A percentile compares a stretch with the other conserved stretches of the same genome.
These are phyloP conservation scores for Alauda arvensis DNA, from an alignment of 2,797 vertebrate species.

Conservation along the genomic window DNA sequence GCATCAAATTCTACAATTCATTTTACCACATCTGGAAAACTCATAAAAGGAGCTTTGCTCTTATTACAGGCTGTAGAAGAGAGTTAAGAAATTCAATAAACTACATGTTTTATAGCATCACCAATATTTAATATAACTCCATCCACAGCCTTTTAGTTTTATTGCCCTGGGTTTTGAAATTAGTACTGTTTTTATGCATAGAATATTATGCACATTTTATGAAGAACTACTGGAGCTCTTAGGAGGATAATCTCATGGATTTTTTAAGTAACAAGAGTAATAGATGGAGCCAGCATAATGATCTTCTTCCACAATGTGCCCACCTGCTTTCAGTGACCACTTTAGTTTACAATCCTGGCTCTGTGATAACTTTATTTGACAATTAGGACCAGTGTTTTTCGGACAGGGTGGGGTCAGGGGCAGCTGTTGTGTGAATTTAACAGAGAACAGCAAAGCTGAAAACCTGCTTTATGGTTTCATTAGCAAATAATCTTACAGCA, in stretches of 20 bases:
- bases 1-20: not conserved
- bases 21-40: not conserved
- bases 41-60: not conserved
- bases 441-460: not conserved
- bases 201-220: not conserved
- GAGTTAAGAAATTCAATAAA: not conserved
- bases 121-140: not conserved
- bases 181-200: not conserved
- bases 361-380: not conserved
- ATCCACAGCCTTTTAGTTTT: not conserved
- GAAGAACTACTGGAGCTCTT: not conserved
- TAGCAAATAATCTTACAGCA: not conserved
- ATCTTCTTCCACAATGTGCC: not conserved
- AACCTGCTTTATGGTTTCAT: not conserved
- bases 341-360: not conserved
- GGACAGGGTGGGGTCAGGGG: not conserved
- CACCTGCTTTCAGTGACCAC: not conserved
- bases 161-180: not conserved
- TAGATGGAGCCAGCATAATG: not conserved
- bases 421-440: not conserved
- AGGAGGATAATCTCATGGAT: not conserved
- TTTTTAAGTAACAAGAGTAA: not conserved
- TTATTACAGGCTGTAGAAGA: not conserved
- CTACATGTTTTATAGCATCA: not conserved
- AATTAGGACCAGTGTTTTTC: not conserved